Base-by-base conservation (phyloP, 2,888 invertebrate genomes). In the Phorcus lineatus region DNA sequence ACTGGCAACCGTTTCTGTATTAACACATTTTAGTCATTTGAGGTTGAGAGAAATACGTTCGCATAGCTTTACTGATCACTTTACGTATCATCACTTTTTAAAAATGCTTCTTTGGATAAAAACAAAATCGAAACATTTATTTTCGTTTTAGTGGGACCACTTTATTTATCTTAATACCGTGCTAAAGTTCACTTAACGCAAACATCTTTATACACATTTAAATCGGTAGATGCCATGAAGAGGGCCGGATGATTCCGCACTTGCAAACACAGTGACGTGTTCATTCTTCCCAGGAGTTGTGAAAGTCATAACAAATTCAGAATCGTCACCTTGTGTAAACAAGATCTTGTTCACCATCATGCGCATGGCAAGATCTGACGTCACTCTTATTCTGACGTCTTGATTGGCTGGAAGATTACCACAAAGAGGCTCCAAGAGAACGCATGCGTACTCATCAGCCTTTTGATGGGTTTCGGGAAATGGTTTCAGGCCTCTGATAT, bases 341-440 rank as follows among this genome's bases (percentile, higher is more conserved):
- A 62, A 13, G 16, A 28, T 24, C 6, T 62, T 62, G 62, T 62
- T 62, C 28, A 62, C 28, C 62, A 62, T 62, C 28, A 62, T 28
- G 16, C 62, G 62, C 7, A 62, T 11, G 16, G n/a, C 62, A 24
- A 24, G 24, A 4, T 62, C 62, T 62, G 62, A 62, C 62, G 62
- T 62, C 62, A 62, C 28, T 4, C 62, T 24, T 4, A 62, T 3
- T 24, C 62, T 13, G 62, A 24, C 24, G 19, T 24, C 17, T 17
- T 62, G 62, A 62, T 62, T 62, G 28, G 62, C 62, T 62, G 62
- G 62, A 28, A 62, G 24, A 24, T 74, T 52, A 47, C 74, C 74
- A 74, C 74, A 52, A 11, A 52, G 52, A 52, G 74, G 74, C 24
- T 74, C 74, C 9, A 74, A 52, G 13, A 74, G 47, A 0, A 52